phyloP scores from a whole-genome alignment of 2,888 invertebrate genomes.

The Drosophila barbarae region DNA sequence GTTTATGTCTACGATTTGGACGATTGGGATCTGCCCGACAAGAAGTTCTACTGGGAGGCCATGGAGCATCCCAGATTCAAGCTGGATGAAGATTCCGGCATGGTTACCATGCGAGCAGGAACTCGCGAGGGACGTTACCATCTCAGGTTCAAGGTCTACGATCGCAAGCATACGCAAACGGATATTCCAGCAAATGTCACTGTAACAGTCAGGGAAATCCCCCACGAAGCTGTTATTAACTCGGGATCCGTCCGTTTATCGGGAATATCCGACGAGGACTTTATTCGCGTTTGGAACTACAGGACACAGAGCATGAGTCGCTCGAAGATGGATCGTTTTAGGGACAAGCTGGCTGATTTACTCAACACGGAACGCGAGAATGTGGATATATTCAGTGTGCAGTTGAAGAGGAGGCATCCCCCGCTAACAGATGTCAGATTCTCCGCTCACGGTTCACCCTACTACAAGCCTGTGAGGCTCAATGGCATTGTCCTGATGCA shows the following conservation, averaged over 20 bases:
- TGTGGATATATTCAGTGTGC: conserved; percentile 98
- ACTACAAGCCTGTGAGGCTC: conserved; percentile 95
- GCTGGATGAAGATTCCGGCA: conserved; percentile 93
- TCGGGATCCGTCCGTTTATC: conserved; percentile 96
- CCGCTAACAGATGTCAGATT: conserved; percentile 95
- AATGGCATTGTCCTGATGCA: conserved; percentile 97
- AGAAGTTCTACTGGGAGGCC: conserved; percentile 97
- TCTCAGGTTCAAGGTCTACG: conserved; percentile 92
- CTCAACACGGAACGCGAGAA: conserved; percentile 92
- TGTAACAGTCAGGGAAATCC: conserved; percentile 95
- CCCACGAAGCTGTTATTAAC: conserved; percentile 96
- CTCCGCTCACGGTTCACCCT: conserved; percentile 96
- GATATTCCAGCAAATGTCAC: conserved; percentile 98
- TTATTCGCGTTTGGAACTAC: conserved; percentile 96
- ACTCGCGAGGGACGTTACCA: conserved; percentile 93
- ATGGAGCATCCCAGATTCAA: conserved; percentile 92
- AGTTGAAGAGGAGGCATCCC: conserved; percentile 90
- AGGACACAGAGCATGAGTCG: conserved; percentile 90
- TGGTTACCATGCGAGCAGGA: conserved; percentile 96
- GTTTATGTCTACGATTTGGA: conserved; percentile 98
- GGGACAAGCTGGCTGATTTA: conserved; percentile 91
- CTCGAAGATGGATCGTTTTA: conserved; percentile 93
- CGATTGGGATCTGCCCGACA: conserved; percentile 99
- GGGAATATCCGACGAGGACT: conserved; percentile 97
- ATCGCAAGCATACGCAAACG: conserved; percentile 95